A percentile compares a stretch with the other conserved stretches of the same genome.
These are phyloP conservation scores for Bovichtus variegatus DNA, from an alignment of 2,797 vertebrate genomes.

Conservation along the genomic window DNA sequence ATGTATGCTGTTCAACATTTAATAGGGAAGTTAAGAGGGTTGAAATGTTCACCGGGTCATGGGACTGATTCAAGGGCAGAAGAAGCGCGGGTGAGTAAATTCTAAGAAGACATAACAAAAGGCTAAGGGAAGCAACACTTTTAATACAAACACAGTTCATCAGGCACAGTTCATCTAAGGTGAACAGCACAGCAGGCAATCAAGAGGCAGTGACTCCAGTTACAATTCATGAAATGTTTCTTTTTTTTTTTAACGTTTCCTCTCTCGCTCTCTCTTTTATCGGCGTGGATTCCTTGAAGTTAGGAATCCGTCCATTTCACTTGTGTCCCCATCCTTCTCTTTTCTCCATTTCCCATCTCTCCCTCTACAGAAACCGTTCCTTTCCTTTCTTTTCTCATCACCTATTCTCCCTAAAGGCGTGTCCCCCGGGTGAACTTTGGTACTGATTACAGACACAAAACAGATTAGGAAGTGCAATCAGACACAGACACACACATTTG, in stretches of 20 bases:
- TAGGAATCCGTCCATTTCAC: slow-evolving; percentile 21
- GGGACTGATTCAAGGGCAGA: slow-evolving; percentile 10
- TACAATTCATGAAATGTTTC: slow-evolving; percentile 39
- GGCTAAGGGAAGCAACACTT: neutral
- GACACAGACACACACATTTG: neutral
- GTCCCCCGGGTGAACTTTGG: slow-evolving; percentile 53
- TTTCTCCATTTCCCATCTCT: neutral
- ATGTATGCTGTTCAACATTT: slow-evolving; percentile 36
- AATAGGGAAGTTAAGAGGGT: slow-evolving; percentile 1
- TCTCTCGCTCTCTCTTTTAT: slow-evolving; percentile 23
- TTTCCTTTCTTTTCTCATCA: slow-evolving; percentile 21
- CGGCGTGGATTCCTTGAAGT: slow-evolving; percentile 35
- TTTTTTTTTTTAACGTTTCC: slow-evolving; percentile 35
- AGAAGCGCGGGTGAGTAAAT: slow-evolving; percentile 6
- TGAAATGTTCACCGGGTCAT: slow-evolving; percentile 25
- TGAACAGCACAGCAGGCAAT: slow-evolving; percentile 20
- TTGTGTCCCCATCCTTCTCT: slow-evolving; percentile 8
- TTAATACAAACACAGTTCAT: slow-evolving; percentile 16
- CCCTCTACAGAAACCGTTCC: slow-evolving; percentile 5
- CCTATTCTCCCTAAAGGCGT: slow-evolving; percentile 4
- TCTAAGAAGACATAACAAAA: slow-evolving; percentile 13
- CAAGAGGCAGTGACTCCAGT: slow-evolving; percentile 35
- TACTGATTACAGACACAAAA: slow-evolving; percentile 42
- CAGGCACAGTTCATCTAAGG: slow-evolving; percentile 39
- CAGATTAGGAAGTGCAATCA: slow-evolving; percentile 42